Percentiles rank a stretch among this genome's conserved stretches.
Conservation (phyloP, 2,113 vertebrate genomes). For the Cygnus atratus region DNA sequence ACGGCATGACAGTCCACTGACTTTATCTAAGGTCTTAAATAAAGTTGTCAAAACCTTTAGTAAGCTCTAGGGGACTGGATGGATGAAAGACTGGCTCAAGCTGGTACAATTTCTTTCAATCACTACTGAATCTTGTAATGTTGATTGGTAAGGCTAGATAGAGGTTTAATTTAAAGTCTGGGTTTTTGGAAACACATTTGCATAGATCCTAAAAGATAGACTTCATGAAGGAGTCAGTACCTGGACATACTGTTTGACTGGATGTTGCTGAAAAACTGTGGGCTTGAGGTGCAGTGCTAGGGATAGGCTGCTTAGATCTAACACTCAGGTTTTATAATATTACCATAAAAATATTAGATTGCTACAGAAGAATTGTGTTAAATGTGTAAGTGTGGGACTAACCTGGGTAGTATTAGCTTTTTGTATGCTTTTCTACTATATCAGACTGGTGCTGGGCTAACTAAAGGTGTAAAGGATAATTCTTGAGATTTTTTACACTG, state of each 20-base stretch:
- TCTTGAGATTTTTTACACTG: background rate
- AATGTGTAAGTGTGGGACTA: background rate
- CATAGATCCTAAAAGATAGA: background rate
- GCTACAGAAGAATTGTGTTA: background rate
- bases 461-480: background rate
- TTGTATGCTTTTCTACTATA: background rate
- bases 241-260: background rate
- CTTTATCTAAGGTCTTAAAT: constrained; percentile 29
- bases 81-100: background rate
- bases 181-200: background rate
- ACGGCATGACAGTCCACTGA: constrained; percentile 25
- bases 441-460: background rate
- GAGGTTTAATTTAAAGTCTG: background rate
- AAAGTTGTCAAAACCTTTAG: background rate
- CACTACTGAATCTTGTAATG: background rate
- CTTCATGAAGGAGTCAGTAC: background rate
- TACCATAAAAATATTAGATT: background rate
- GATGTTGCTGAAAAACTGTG: background rate
- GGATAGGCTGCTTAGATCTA: background rate
- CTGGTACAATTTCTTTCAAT: background rate
- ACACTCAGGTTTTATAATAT: background rate
- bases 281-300: background rate
- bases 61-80: background rate
- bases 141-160: background rate
- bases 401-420: background rate